phyloP scores from a whole-genome alignment of 2,113 vertebrate species.

The Budorcas taxicolor region DNA sequence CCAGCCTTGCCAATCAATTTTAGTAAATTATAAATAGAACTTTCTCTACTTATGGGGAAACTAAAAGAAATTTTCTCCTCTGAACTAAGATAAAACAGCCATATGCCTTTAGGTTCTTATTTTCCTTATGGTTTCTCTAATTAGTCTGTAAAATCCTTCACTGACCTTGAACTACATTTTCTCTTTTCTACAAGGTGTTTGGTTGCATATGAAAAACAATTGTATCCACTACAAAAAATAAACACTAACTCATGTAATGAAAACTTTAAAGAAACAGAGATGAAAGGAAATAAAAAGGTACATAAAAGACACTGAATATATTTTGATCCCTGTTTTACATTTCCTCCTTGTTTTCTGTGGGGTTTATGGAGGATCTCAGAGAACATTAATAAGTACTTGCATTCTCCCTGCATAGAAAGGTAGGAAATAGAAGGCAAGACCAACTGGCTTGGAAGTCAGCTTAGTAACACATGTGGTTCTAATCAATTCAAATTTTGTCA shows the following conservation, averaged over 20 bases:
- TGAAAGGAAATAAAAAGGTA: neutral
- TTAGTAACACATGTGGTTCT: neutral
- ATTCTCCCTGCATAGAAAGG: neutral
- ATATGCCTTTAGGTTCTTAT: neutral
- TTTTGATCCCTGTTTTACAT: neutral
- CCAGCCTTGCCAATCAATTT: neutral
- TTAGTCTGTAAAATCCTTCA: neutral
- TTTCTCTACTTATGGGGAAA: neutral
- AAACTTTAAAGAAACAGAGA: neutral
- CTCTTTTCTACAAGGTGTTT: neutral
- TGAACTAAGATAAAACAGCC: neutral
- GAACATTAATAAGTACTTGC: neutral
- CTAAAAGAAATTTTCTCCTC: neutral
- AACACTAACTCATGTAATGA: neutral
- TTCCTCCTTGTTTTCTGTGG: neutral
- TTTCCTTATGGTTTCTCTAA: slow-evolving; percentile 17
- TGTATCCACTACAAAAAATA: neutral
- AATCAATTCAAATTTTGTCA: neutral
- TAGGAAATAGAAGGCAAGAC: neutral
- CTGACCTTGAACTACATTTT: neutral
- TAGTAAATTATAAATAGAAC: neutral
- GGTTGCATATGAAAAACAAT: neutral
- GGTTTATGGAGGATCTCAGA: neutral
- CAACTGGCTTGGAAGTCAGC: neutral
- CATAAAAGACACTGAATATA: neutral